Evolutionary conservation across 1,140 invertebrate genomes (phyloP).

Genomic region (Leptestheria dahalacensis): DNA sequence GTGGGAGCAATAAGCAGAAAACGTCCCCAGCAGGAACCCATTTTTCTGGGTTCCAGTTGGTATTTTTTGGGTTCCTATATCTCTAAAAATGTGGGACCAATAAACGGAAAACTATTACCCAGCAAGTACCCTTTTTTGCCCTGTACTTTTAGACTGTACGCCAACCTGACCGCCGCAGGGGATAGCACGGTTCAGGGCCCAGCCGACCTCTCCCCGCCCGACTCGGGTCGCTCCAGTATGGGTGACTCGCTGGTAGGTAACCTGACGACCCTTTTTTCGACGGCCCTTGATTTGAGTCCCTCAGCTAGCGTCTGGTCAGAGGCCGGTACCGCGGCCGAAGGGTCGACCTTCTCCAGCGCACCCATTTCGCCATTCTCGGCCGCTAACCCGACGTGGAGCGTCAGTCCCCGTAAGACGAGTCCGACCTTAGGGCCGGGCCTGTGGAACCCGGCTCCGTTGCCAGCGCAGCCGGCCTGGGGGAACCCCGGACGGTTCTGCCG

Average conservation of each 20-base stretch:
- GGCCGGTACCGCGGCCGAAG: not conserved
- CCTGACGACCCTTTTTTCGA: not conserved
- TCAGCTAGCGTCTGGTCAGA: not conserved
- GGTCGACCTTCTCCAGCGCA: not conserved
- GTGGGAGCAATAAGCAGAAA: too few relatives aligned
- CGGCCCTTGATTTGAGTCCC: not conserved
- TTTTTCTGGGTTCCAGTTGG: too few relatives aligned
- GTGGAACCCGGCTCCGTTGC: not conserved
- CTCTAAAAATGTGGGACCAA: too few relatives aligned
- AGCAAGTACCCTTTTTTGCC: too few relatives aligned
- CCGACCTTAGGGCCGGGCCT: not conserved
- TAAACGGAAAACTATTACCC: too few relatives aligned
- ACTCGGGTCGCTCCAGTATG: conserved; percentile 2
- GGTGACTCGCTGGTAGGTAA: not conserved
- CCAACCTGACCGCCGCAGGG: not conserved
- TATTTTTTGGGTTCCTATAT: too few relatives aligned
- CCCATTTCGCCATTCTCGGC: not conserved
- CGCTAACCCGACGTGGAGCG: not conserved
- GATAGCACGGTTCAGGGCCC: not conserved
- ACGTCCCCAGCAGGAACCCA: too few relatives aligned
- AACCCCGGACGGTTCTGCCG: conserved; percentile 58
- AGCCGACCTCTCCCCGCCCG: conserved; percentile 5
- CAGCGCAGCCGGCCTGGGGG: too few relatives aligned
- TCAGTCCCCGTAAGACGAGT: not conserved
- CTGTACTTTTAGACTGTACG: not conserved